Evolutionary conservation across 1,140 invertebrate species (phyloP).

Genomic region (Drosophila nigrodunni): DNA sequence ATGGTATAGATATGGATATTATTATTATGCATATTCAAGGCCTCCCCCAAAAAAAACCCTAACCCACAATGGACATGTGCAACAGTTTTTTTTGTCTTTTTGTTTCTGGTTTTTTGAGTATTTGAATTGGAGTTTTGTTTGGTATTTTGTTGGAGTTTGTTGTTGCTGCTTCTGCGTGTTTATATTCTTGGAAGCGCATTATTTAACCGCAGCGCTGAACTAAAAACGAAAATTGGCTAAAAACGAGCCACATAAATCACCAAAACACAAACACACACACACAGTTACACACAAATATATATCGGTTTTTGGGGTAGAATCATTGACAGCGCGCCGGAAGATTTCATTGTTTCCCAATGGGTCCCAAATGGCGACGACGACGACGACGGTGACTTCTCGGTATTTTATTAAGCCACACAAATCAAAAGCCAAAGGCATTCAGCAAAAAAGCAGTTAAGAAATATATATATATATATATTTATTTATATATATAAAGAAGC

Average conservation of each 20-base stretch:
- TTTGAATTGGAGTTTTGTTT: constrained; percentile 18
- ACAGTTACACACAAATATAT: constrained; percentile 25
- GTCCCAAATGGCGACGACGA: constrained; percentile 54
- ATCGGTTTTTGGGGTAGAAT: constrained; percentile 71
- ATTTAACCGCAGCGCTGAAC: constrained; percentile 73
- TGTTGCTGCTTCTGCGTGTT: constrained; percentile 35
- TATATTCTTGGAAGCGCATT: constrained; percentile 81
- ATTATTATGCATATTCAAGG: constrained; percentile 75
- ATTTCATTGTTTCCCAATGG: constrained; percentile 82
- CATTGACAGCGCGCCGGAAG: constrained; percentile 80
- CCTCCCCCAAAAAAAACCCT: constrained; percentile 16
- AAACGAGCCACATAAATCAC: constrained; percentile 80
- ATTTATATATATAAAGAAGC: constrained; percentile 53
- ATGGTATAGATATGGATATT: constrained; percentile 66
- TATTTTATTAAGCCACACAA: constrained; percentile 83
- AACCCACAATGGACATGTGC: constrained; percentile 61
- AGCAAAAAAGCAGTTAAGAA: constrained; percentile 33
- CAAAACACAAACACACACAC: constrained; percentile 35
- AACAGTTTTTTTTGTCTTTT: constrained; percentile 45
- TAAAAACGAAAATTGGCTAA: constrained; percentile 83
- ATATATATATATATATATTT: constrained; percentile 33
- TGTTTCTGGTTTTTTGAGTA: constrained; percentile 13
- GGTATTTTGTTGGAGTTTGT: constrained; percentile 14
- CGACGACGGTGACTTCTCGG: constrained; percentile 70
- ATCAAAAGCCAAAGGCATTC: constrained; percentile 69